Base-by-base conservation (phyloP, 2,888 invertebrate genomes). In the Parnassius mnemosyne region DNA sequence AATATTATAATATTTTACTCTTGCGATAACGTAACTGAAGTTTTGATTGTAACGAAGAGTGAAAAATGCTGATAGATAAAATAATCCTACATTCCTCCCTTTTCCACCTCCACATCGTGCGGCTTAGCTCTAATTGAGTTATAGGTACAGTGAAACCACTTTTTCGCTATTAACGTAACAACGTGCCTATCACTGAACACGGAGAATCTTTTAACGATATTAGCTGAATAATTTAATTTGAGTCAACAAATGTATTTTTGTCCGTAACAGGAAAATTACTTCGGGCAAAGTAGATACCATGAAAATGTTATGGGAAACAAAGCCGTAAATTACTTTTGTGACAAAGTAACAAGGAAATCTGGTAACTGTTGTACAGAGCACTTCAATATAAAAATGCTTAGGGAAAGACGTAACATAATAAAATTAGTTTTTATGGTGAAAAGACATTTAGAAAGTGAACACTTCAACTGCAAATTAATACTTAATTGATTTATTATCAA, bases 101-200 rank as follows among this genome's bases (percentile, higher is more conserved):
- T 49, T 3, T 12, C 52, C 54, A 57, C 55, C 57, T 56, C 51
- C 66, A 9, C 49, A 53, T 57, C 51, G 57, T 52, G 49, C 61
- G 64, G 67, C 71, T 69, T 72, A 66, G 58, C 65, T 65, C 65
- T 79, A 76, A 80, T 80, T 76, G 76, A 80, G 72, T 76, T 78
- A 75, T 69, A 69, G 68, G 64, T 62, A 65, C 57, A 66, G 66
- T 66, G 70, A 71, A 71, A 71, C 68, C 66, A 65, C 63, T 67
- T 71, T 64, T 65, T 58, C 63, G 54, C 60, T 25, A 43, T 34
- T 49, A 11, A 47, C 10, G 58, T 69, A 69, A 69, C 62, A 65
- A 63, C 63, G 61, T 49, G 49, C 49, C 66, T 41, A 60, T 53
- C 34, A 52, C 25, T 25, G 13, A 42, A 3, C 16, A 49, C 53